Evolutionary conservation across 2,888 invertebrate genomes (phyloP), one percentile per base, ranked within the genome.

Genomic region (Nysson spinosus): DNA sequence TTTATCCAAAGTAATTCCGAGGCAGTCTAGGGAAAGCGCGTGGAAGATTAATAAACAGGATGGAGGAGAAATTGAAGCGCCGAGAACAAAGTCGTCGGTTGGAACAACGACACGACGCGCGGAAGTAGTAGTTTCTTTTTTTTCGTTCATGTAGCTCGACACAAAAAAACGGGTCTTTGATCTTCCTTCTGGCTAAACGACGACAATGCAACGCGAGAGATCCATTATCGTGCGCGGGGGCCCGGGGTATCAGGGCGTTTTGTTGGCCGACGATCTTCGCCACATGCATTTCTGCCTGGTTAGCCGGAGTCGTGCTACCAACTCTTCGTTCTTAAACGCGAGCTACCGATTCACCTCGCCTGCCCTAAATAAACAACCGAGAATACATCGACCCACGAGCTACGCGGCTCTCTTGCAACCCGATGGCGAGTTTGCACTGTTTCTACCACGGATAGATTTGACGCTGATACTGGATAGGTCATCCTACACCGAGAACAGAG

Each of bases 341-440:
- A 68, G 72, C 80, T 74, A 78, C 74, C 83, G 81, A 84, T 85
- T 85, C 86, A 83, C 85, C 85, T 85, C 86, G 82, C 77, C 77
- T 86, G 86, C 84, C 87, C 87, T 86, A 86, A 86, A 87, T 87
- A 87, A 87, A 87, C 86, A 87, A 86, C 85, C 85, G 83, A 86
- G 87, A 87, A 87, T 87, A 87, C 86, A 87, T 84, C 83, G 86
- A 85, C 85, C 85, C 78, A 77, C 72, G 74, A 77, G 80, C 78
- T 77, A 71, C 69, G 63, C 69, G 68, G 68, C 67, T 65, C 70
- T 72, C 65, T 56, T 44, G 60, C 69, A 63, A 65, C 63, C 49
- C 65, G 66, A 34, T 50, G 56, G 42, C 52, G 64, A 69, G 44
- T 67, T 62, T 30, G 58, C 58, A 58, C 44, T 64, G 65, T 58